Percentiles rank a stretch among this genome's conserved stretches.
Evolutionary conservation across 2,888 invertebrate species (phyloP).

Genomic region (Emmelina monodactyla): DNA sequence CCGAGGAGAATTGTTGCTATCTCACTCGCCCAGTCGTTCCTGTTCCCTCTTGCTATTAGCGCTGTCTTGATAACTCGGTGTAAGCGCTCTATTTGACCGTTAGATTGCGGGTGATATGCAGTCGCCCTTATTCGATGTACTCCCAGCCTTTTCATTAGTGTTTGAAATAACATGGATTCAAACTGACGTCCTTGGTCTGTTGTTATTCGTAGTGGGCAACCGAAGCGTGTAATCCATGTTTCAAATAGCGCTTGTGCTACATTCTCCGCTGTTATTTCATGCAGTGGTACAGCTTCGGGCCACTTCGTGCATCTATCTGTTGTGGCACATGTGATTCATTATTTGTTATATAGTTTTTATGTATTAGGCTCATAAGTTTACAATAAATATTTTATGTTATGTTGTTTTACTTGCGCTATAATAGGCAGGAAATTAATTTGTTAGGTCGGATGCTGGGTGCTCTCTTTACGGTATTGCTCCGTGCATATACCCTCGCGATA

Average conservation of each 20-base stretch:
- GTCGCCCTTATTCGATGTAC: neutral
- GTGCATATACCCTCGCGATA: too few species aligned
- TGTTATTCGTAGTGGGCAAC: constrained; percentile 18
- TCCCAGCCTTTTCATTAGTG: constrained; percentile 12
- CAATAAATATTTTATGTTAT: too few species aligned
- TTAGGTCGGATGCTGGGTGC: too few species aligned
- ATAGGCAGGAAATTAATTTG: too few species aligned
- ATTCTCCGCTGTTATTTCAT: constrained; percentile 6
- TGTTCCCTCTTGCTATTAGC: neutral
- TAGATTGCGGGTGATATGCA: neutral
- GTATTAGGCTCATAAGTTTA: too few species aligned
- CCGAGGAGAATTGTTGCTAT: neutral
- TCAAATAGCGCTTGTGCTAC: constrained; percentile 3
- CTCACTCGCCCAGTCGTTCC: neutral
- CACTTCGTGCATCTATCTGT: constrained; percentile 14
- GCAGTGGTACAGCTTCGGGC: constrained; percentile 10
- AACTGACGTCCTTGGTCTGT: constrained; percentile 28
- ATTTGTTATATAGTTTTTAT: too few species aligned
- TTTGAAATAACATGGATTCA: constrained; percentile 20
- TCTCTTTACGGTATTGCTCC: too few species aligned
- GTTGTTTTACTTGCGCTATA: too few species aligned
- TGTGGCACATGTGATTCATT: too few species aligned
- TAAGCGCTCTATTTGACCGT: neutral
- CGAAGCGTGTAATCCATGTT: constrained; percentile 7
- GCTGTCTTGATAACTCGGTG: neutral